Percentiles rank a stretch among this genome's conserved stretches.
These are phyloP conservation scores for Planiliza haematocheilus DNA, from an alignment of 2,113 vertebrate genomes.

Conservation along the genomic window DNA sequence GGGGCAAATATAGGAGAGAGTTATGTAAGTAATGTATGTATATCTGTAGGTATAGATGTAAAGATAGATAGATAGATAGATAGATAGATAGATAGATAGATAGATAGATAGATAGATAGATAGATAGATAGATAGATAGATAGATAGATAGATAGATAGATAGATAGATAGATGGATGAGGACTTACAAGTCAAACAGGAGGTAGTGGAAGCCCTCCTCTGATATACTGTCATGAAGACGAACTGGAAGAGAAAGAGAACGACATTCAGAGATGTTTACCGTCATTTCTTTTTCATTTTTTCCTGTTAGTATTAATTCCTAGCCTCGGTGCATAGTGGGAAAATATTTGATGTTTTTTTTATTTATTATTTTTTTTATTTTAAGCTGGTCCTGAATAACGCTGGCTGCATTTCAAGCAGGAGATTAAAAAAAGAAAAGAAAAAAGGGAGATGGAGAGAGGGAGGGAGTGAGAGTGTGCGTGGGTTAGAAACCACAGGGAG, in stretches of 20 bases:
- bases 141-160: neutral
- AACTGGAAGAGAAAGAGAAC: constrained; percentile 55
- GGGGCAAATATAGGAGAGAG: constrained; percentile 58
- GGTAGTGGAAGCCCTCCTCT: constrained; percentile 81
- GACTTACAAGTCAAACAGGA: constrained; percentile 79
- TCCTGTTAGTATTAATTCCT: neutral
- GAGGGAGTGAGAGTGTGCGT: neutral
- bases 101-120: neutral
- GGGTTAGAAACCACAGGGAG: constrained; percentile 33
- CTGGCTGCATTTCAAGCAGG: constrained; percentile 14
- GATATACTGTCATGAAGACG: constrained; percentile 81
- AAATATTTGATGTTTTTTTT: neutral
- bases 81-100: neutral
- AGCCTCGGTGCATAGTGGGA: neutral
- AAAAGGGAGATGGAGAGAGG: neutral
- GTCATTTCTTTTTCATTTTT: neutral
- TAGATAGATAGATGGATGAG: neutral
- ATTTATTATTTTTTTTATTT: neutral
- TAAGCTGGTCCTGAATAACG: constrained; percentile 16
- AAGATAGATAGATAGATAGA: no score
- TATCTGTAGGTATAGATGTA: neutral
- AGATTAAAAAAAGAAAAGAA: neutral
- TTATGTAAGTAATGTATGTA: constrained; percentile 61
- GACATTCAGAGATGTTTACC: neutral
- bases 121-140: no score